Evolutionary conservation across 2,797 vertebrate genomes (phyloP).

Genomic region (Chromobotia macracanthus): DNA sequence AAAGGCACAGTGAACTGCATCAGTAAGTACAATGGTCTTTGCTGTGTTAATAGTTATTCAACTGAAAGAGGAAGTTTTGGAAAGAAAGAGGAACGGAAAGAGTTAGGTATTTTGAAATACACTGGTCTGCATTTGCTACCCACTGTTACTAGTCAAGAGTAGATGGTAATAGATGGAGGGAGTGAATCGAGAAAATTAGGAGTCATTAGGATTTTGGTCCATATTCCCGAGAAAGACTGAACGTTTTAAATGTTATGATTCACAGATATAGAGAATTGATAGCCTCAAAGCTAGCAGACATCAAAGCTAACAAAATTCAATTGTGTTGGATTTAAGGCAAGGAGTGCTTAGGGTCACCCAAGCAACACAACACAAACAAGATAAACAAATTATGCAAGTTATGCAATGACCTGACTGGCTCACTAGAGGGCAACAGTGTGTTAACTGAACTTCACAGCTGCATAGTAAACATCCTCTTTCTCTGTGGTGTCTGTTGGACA

Average conservation of each 20-base stretch:
- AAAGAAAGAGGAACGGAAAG: background rate
- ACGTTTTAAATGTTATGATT: too few relatives aligned
- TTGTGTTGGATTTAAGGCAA: too few relatives aligned
- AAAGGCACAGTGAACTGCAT: too few relatives aligned
- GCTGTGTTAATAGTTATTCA: background rate
- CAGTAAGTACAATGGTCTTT: background rate
- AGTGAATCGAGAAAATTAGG: too few relatives aligned
- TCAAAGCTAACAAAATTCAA: too few relatives aligned
- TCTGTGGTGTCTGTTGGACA: background rate
- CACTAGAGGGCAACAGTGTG: background rate
- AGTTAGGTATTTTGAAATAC: too few relatives aligned
- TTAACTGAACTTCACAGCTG: slow-evolving; percentile 9
- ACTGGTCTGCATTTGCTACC: background rate
- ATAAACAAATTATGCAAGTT: background rate
- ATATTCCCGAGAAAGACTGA: too few relatives aligned
- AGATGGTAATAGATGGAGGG: too few relatives aligned
- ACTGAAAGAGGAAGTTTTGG: background rate
- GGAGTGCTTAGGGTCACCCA: background rate
- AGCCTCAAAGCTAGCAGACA: too few relatives aligned
- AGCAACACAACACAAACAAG: background rate
- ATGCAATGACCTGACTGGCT: background rate
- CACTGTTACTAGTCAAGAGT: background rate
- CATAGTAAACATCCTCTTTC: background rate
- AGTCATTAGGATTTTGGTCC: too few relatives aligned
- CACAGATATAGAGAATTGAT: too few relatives aligned